Evolutionary conservation across 2,888 invertebrate genomes (phyloP), one percentile per base, ranked within the genome.

Genomic region (Dimorphilus gyrociliatus): DNA sequence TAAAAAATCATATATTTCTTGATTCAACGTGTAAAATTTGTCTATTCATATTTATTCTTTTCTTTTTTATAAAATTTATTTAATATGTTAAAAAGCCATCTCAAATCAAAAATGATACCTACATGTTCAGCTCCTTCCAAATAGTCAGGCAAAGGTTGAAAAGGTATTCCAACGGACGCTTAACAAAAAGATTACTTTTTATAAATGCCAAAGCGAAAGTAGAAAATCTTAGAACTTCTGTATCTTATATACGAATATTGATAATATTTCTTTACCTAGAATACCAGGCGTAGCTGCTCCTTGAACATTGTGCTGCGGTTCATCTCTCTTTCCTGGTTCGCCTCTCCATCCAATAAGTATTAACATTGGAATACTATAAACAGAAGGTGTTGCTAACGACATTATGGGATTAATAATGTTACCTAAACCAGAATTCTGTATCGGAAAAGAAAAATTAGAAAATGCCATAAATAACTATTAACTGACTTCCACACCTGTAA

Each of bases 341-440:
- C 64, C 64, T 39, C 64, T 36, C 64, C 64, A 64, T 19, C 65
- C 65, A 36, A 65, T 49, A 34, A 65, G 48, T 23, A 65, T 41
- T 23, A 65, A 41, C 53, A 64, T 55, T 2, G 65, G 64, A 17
- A 65, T 57, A 34, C 59, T 60, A 40, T 63, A 64, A 1, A 65
- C 63, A 27, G 54, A 51, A 2, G 55, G 57, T n/a, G 53, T 51
- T 18, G 62, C 57, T 33, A 65, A 46, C n/a, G 64, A 64, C 46
- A 64, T 55, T 39, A 65, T 38, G 2, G 65, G 65, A 41, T 64
- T 65, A 4, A 64, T 57, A 25, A 56, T 55, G 42, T 64, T 65
- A 15, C 65, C 65, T 16, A 65, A 42, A 16, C 64, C 65, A 25
- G 64, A 64, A 41, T 65, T 65, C 55, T 55, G 38, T n/a, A 26